phyloP scores from a whole-genome alignment of 2,797 vertebrate genomes.

The Lepilemur septentrionalis region DNA sequence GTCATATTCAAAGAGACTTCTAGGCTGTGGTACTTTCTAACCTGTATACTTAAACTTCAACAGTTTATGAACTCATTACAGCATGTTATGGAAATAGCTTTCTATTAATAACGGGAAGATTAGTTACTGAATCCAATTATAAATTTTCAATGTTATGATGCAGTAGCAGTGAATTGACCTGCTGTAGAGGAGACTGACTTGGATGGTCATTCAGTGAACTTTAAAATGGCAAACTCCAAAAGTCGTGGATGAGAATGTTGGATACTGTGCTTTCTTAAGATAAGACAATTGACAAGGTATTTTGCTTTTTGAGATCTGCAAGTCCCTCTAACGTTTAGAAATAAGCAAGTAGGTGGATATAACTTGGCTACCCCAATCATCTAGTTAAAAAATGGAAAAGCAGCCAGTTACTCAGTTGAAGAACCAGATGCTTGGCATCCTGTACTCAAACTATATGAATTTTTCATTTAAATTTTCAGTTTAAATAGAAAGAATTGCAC shows the following conservation, averaged over 20 bases:
- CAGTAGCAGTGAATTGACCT: not conserved
- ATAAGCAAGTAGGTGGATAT: not conserved
- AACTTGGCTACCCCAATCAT: not conserved
- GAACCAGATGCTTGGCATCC: not conserved
- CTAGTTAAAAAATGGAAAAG: constrained; percentile 16
- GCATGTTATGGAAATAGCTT: not conserved
- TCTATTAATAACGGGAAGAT: not conserved
- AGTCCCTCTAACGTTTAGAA: constrained; percentile 11
- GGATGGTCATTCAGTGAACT: not conserved
- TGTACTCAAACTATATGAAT: not conserved
- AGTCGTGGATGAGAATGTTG: not conserved
- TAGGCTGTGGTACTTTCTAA: not conserved
- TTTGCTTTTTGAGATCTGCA: constrained; percentile 12
- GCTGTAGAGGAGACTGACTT: not conserved
- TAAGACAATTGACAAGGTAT: not conserved
- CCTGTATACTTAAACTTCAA: not conserved
- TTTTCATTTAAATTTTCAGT: not conserved
- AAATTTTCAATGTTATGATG: not conserved
- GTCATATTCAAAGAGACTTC: not conserved
- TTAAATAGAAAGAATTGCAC: not conserved
- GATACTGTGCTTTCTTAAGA: not conserved
- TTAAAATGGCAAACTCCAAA: not conserved
- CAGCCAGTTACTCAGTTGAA: not conserved
- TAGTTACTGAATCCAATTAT: not conserved
- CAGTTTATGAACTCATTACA: not conserved